Evolutionary conservation across 30 jellyfish, hydroid and myxozoan genomes (phyloP), one percentile per base, ranked within the genome.

Genomic region (Mastigias papua): DNA sequence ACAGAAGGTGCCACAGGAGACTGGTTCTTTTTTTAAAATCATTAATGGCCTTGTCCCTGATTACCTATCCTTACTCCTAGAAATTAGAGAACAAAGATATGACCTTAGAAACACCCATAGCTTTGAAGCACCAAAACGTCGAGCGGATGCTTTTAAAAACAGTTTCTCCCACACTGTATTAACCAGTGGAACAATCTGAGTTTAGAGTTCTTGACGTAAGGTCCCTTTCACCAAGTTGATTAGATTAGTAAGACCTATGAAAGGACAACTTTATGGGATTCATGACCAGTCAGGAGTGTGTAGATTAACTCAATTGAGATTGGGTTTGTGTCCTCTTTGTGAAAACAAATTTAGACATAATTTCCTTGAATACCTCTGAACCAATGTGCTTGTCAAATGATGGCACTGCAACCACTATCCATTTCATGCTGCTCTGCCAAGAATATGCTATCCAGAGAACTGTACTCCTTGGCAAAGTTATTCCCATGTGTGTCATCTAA

Each of bases 1-100:
- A 77, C 79, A 50, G 88, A 77, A 77, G 78, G 57, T 74, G 75
- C 48, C 42, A 74, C 86, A 74, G 86, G 46, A 74, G 86, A 74
- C 48, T 48, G 71, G 86, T 74, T 74, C 42, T 74, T 34, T 74
- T 46, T 74, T 74, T 74, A 77, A 51, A 50, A 17, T 77, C 62
- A 31, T 57, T 77, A 77, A 77, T 51, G 79, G 88, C 79, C 88
- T 77, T 58, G 88, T 33, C 88, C 88, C 88, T 50, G 66, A 17
- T 50, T 77, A 77, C 33, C 27, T 50, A 49, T 77, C 58, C 23
- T 42, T 58, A 58, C 79, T 58, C 11, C 86, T 34, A 35, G 74
- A 63, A 2, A 63, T 70, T 9, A 70, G 60, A 70, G 82, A 31
- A 33, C 82, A 70, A 70, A 70, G 82, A 28, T 70, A 31, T 31